phyloP scores from a whole-genome alignment of 2,797 vertebrate genomes.

The Sebastes alutus region DNA sequence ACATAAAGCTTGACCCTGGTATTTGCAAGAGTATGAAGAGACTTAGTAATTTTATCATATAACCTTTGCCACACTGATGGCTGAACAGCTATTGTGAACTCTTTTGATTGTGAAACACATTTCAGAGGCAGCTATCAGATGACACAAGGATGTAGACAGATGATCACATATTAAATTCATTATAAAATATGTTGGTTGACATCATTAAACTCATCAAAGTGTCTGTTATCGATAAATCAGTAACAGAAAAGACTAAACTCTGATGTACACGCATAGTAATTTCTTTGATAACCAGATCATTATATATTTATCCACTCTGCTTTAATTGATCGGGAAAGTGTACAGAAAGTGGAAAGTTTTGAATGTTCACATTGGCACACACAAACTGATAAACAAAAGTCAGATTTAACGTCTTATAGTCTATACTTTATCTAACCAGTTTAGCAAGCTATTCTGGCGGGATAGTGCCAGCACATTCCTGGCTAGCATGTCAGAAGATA shows the following conservation, averaged over 20 bases:
- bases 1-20: not conserved
- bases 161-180: no score
- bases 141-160: no score
- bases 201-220: no score
- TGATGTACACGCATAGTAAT: no score
- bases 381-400: no score
- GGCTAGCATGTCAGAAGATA: not conserved
- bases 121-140: no score
- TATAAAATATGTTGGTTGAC: no score
- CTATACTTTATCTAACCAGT: not conserved
- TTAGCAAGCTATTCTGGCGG: not conserved
- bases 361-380: not conserved
- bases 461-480: not conserved
- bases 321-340: not conserved
- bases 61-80: not conserved
- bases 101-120: no score
- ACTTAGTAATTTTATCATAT: not conserved
- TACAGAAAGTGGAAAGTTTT: not conserved
- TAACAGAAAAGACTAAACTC: not conserved
- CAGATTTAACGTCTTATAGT: no score
- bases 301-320: not conserved
- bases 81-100: not conserved
- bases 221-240: no score
- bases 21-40: not conserved
- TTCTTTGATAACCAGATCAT: not conserved